Evolutionary conservation across 1,140 invertebrate species (phyloP), one percentile per base, ranked within the genome.

Genomic region (Spodoptera litura): DNA sequence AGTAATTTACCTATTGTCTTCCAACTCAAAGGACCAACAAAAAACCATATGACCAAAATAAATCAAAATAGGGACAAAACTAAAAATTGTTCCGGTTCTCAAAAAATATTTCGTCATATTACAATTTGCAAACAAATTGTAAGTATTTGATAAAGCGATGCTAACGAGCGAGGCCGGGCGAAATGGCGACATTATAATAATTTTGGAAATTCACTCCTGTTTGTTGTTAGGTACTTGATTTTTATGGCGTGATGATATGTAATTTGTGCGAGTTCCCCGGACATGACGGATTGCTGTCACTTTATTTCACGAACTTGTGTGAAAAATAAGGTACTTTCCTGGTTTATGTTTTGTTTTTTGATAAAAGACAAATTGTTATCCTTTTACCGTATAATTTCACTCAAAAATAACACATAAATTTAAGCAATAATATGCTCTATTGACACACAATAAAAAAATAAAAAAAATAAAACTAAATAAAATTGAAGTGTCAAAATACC

Each of bases 141-240:
- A 49, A 15, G 64, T 52, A 52, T 68, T 68, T 68, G 64, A 68
- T 52, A 68, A 68, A 68, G 15, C 15, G 25, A 52, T 68, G 49
- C 20, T 68, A 53, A 68, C 64, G 64, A 68, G 44, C 64, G 4
- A 4, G 31, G 12, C n/a, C 49, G 49, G 49, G 20, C 49, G 12
- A 68, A 68, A 68, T 68, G 10, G 49, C n/a, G 11, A 68, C n/a
- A 52, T 68, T 52, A 68, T 53, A 52, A 52, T 52, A 68, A 68
- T 68, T 68, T 68, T 15, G 49, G 13, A 66, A 25, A 49, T 51
- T 66, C 3, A 20, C 15, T 27, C 20, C 64, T 53, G 9, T 52
- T 68, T 68, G 49, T 68, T 52, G 49, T 31, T 52, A 5, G 31
- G 31, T 31, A 52, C 49, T 68, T 68, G 20, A 68, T 68, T 68